phyloP scores from a whole-genome alignment of 1,140 invertebrate species.

The Gryon sp. region DNA sequence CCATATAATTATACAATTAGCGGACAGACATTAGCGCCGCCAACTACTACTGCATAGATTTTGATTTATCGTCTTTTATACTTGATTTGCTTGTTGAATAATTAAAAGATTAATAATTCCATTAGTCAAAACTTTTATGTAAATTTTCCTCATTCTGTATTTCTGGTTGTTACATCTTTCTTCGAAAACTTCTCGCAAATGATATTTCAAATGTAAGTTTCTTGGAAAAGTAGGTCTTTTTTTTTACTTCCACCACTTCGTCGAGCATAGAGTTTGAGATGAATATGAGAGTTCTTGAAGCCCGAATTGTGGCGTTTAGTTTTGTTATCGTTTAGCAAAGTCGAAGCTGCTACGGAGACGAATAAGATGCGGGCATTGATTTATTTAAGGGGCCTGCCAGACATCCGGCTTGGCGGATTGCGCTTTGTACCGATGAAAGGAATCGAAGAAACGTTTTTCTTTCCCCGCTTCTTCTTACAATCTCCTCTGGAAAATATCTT shows the following conservation, averaged over 20 bases:
- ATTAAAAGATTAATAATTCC: constrained; percentile 23
- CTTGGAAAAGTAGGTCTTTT: neutral
- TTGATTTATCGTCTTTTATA: constrained; percentile 48
- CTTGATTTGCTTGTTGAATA: constrained; percentile 15
- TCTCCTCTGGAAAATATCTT: constrained; percentile 30
- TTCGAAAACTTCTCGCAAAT: neutral
- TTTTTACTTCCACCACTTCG: neutral
- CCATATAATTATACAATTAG: constrained; percentile 79
- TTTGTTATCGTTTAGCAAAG: constrained; percentile 47
- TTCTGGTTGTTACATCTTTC: neutral
- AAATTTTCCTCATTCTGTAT: neutral
- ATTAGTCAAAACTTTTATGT: constrained; percentile 4
- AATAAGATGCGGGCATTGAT: constrained; percentile 79
- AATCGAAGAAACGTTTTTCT: constrained; percentile 30
- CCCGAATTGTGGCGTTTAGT: constrained; percentile 42
- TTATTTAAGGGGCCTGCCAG: constrained; percentile 76
- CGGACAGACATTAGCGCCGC: constrained; percentile 71
- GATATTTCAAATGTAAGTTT: neutral
- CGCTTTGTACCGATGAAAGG: constrained; percentile 66
- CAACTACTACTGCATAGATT: constrained; percentile 72
- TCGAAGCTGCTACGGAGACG: constrained; percentile 58
- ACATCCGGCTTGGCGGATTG: constrained; percentile 78
- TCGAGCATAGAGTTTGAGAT: too few relatives aligned
- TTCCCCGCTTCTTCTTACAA: too few relatives aligned
- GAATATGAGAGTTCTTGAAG: constrained; percentile 28